phyloP scores from a whole-genome alignment of 2,888 invertebrate species.

The Theodoxus fluviatilis region DNA sequence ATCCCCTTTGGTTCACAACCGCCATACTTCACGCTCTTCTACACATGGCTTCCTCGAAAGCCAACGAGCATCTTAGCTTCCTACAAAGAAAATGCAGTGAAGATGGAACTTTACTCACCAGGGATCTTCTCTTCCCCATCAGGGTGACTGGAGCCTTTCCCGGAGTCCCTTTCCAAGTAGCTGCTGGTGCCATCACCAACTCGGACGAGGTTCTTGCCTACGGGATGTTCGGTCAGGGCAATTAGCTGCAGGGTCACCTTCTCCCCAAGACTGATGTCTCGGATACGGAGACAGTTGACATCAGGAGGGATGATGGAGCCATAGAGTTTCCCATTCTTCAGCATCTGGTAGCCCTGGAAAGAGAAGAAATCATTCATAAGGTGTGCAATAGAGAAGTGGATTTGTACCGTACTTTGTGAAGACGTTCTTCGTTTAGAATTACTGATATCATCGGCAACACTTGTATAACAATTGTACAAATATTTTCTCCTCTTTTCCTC shows the following conservation, averaged over 20 bases:
- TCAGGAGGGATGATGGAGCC: slow-evolving; percentile 63
- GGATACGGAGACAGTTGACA: slow-evolving; percentile 59
- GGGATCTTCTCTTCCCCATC: slow-evolving; percentile 33
- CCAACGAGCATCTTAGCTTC: too few species aligned
- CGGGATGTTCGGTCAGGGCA: slow-evolving; percentile 64
- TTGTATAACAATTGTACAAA: neutral
- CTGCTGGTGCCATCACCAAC: slow-evolving; percentile 15
- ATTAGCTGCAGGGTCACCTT: slow-evolving; percentile 62
- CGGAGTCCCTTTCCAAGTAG: slow-evolving; percentile 46
- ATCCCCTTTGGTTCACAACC: too few species aligned
- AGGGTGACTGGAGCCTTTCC: slow-evolving; percentile 37
- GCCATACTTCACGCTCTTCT: too few species aligned
- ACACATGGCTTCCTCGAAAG: too few species aligned
- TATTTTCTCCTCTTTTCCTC: too few species aligned
- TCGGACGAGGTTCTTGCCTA: slow-evolving; percentile 46
- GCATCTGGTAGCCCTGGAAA: slow-evolving; percentile 64
- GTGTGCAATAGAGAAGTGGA: too few species aligned
- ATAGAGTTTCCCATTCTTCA: slow-evolving; percentile 63
- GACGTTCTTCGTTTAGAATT: too few species aligned
- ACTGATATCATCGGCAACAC: neutral
- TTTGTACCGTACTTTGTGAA: too few species aligned
- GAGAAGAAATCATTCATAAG: neutral
- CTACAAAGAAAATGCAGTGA: too few species aligned
- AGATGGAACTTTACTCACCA: too few species aligned
- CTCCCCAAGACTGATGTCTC: slow-evolving; percentile 62